Conservation (phyloP, 2,113 vertebrate species). For the Amblyornis subalaris region DNA sequence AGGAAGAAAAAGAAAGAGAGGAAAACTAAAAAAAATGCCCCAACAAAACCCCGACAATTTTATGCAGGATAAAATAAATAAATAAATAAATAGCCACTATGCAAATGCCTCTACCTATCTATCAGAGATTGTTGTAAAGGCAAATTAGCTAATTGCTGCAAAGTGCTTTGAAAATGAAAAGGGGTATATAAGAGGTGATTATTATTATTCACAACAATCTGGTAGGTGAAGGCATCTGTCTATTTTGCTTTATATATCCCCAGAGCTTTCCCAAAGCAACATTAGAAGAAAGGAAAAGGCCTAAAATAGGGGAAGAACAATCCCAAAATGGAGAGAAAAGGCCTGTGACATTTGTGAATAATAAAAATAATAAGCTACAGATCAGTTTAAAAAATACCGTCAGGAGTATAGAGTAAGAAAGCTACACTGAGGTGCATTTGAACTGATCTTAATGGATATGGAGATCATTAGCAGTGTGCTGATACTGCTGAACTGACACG, state of each 20-base stretch:
- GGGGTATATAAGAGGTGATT: constrained; percentile 65
- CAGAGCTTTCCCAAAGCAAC: constrained; percentile 45
- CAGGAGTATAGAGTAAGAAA: neutral
- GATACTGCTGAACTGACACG: constrained; percentile 24
- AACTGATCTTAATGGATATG: constrained; percentile 40
- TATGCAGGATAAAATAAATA: neutral
- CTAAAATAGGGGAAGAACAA: constrained; percentile 15
- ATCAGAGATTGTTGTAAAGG: constrained; percentile 44
- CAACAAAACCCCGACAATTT: neutral
- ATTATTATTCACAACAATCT: constrained; percentile 68
- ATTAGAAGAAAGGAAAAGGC: constrained; percentile 36
- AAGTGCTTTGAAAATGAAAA: constrained; percentile 66
- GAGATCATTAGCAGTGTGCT: constrained; percentile 54
- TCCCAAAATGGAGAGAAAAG: constrained; percentile 35
- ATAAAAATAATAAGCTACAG: constrained; percentile 56
- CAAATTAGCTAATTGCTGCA: constrained; percentile 64
- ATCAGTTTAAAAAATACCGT: constrained; percentile 19
- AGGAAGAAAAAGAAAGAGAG: neutral
- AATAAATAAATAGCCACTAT: constrained; percentile 2
- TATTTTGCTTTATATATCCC: constrained; percentile 56
- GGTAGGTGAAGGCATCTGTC: constrained; percentile 62
- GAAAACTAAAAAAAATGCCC: neutral
- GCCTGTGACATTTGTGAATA: constrained; percentile 57
- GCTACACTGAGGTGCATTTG: constrained; percentile 47
- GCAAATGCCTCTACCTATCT: constrained; percentile 47